Evolutionary conservation across 2,113 vertebrate species (phyloP).

Genomic region (Malurus cyaneus): DNA sequence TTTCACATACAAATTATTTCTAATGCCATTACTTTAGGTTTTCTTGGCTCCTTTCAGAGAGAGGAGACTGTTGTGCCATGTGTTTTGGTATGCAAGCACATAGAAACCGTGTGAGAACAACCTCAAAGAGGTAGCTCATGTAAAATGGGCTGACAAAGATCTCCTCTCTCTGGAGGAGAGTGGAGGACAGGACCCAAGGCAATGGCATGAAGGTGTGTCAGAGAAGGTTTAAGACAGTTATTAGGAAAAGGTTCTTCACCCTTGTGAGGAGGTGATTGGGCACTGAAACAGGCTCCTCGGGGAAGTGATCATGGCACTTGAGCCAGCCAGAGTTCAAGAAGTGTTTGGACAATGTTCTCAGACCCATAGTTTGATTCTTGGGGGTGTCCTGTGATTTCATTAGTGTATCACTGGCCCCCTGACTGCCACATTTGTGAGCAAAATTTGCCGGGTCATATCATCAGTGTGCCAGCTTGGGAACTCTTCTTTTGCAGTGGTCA

Average conservation of each 20-base stretch:
- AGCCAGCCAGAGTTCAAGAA: background rate
- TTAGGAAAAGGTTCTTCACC: background rate
- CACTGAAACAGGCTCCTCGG: background rate
- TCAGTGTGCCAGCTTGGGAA: background rate
- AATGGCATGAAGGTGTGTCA: background rate
- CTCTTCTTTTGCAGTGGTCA: accelerated
- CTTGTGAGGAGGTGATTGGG: background rate
- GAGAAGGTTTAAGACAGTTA: background rate
- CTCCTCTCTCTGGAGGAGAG: background rate
- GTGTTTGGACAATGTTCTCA: background rate
- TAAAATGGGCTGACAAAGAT: background rate
- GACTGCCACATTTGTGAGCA: background rate
- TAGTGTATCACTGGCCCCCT: accelerated
- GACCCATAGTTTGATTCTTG: background rate
- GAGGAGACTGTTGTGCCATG: background rate
- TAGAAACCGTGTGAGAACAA: background rate
- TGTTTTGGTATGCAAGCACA: background rate
- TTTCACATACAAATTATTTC: background rate
- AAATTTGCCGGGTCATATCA: background rate
- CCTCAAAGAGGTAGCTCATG: background rate
- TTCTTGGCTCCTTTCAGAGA: background rate
- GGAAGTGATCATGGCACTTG: background rate
- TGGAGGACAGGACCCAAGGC: accelerated
- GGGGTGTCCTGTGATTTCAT: background rate
- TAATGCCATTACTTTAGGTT: background rate